Percentiles rank a stretch among this genome's conserved stretches.
Conservation (phyloP, 2,113 vertebrate species). For the Crotalus helleri region DNA sequence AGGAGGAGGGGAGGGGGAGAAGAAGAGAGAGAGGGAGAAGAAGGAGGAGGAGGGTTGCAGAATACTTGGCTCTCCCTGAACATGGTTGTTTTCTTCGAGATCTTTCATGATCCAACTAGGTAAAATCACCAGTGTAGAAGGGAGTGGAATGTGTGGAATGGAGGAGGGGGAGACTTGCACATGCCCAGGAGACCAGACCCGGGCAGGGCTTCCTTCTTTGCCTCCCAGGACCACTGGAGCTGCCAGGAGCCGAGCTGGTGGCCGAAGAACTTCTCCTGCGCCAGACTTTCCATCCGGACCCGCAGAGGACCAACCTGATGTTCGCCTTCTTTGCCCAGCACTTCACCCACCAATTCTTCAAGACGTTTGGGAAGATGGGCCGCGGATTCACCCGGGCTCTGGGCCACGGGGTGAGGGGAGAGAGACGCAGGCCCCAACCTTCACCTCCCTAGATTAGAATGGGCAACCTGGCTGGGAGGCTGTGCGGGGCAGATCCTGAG, state of each 20-base stretch:
- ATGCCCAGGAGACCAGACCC: background rate
- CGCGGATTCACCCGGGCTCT: slow-evolving; percentile 87
- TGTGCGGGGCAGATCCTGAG: too few species aligned
- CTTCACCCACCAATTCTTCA: slow-evolving; percentile 98
- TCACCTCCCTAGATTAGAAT: background rate
- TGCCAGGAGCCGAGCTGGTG: slow-evolving; percentile 80
- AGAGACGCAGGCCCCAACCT: rapidly evolving
- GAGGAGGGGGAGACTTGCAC: background rate
- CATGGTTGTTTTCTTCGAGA: too few species aligned
- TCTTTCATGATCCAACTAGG: too few species aligned
- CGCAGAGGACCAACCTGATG: slow-evolving; percentile 87
- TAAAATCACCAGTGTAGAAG: too few species aligned
- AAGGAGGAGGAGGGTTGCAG: too few species aligned
- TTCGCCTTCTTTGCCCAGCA: slow-evolving; percentile 98
- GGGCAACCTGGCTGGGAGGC: too few species aligned
- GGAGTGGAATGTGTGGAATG: too few species aligned
- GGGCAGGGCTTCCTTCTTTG: background rate
- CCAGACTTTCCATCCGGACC: slow-evolving; percentile 80
- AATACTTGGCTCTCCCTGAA: too few species aligned
- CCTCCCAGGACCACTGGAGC: slow-evolving; percentile 75
- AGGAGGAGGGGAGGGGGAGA: too few species aligned
- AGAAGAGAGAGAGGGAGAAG: too few species aligned
- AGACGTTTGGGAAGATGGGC: slow-evolving; percentile 78
- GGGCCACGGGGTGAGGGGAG: slow-evolving; percentile 84
- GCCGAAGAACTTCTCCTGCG: slow-evolving; percentile 78